These are phyloP conservation scores for Grammomys dolichurus DNA, from an alignment of 2,113 vertebrate species.

Conservation along the genomic window DNA sequence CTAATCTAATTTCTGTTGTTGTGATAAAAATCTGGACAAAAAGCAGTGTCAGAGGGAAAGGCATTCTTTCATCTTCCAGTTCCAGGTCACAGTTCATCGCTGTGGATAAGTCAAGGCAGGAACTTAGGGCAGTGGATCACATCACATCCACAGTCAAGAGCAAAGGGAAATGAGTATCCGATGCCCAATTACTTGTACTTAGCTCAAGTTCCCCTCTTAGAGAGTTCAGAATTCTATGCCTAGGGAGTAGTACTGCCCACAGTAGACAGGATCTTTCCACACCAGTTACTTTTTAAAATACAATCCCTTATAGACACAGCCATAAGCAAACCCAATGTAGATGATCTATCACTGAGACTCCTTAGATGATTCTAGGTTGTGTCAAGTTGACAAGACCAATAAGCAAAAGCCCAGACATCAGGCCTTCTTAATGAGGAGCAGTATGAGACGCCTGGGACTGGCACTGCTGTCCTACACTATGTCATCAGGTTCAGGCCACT, in stretches of 20 bases:
- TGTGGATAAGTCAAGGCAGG: neutral
- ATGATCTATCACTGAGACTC: neutral
- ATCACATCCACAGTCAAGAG: neutral
- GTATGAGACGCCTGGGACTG: neutral
- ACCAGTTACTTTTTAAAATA: neutral
- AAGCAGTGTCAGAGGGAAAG: neutral
- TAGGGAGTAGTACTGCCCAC: neutral
- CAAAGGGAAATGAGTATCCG: neutral
- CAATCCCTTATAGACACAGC: neutral
- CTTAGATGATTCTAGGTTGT: neutral
- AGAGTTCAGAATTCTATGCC: neutral
- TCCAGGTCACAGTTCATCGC: neutral
- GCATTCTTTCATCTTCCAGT: neutral
- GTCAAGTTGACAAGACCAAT: neutral
- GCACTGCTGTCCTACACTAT: neutral
- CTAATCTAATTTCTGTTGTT: neutral
- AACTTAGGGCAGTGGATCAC: neutral
- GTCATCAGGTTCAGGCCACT: neutral
- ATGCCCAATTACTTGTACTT: neutral
- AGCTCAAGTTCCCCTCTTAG: neutral
- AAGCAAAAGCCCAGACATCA: neutral
- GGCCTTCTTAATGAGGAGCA: neutral
- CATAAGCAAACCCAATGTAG: neutral
- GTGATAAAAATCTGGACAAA: neutral
- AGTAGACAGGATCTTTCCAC: neutral